Evolutionary conservation across 2,888 invertebrate genomes (phyloP), one percentile per base, ranked within the genome.

Genomic region (Meta bourneti): DNA sequence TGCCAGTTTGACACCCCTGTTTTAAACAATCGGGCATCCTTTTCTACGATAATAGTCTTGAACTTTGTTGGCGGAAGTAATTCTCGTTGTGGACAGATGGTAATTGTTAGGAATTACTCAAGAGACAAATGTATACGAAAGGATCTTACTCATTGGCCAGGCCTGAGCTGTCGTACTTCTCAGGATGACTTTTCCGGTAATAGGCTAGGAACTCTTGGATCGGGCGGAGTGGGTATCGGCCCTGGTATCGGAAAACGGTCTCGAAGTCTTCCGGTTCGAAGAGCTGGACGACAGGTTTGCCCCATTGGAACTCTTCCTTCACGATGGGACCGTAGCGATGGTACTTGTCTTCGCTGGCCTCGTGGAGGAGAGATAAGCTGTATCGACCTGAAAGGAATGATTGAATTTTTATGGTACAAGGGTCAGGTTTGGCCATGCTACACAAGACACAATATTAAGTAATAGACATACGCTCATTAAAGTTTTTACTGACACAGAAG

Each of bases 231-330:
- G 94, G 94, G 86, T 91, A 93, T 19, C 81, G 91, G 0, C 94
- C 94, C 80, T 94, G 94, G 69, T 88, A 61, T n/a, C 93, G 72
- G 78, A 94, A 93, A 5, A 94, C 93, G 6, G 49, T 92, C 80
- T 93, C 93, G 86, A 94, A 94, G 72, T 94, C 94, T 9, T 90
- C 89, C 7, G 94, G 94, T 20, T 94, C 91, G 83, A 90, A 94
- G 11, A 94, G 84, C 34, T 94, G 93, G 9, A 94, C 93, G 9
- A 94, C 89, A 2, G 94, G 94, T 49, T 84, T 75, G 0, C 93
- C 88, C 92, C 93, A 93, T 19, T 93, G 93, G 83, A 93, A 94
- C 71, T 94, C 94, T 90, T 94, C 94, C 20, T 91, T 93, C 61
- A 93, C 91, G 7, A 94, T 93, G 11, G 93, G 92, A 0, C 94